Evolutionary conservation across 2,888 invertebrate species (phyloP), one percentile per base, ranked within the genome.

Genomic region (Sympetrum striolatum): DNA sequence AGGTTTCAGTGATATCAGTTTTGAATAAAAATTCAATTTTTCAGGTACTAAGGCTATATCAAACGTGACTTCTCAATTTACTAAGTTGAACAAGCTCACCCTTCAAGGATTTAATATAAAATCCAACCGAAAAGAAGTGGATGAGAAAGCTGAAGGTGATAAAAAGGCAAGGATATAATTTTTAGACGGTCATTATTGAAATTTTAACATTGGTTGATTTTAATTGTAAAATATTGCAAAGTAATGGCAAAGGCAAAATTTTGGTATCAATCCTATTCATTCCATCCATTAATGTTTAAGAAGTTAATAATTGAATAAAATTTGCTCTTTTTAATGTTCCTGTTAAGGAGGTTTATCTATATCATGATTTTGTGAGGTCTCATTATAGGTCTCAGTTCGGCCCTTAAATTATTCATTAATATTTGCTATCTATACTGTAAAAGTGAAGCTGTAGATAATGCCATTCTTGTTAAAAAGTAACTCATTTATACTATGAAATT

Each of bases 11-110:
- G 1, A 73, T 64, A 25, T 31, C 31, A 31, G 8, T 73, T 22
- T 31, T 73, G 3, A 73, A 31, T 25, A 4, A 14, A 2, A 31
- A 31, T 73, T 73, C 0, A 14, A 25, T 91, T 91, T 93, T 94
- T 91, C 93, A 96, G 98, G 98, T 92, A 96, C 97, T 14, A 98
- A 98, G 94, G 98, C 98, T 86, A 94, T 98, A 91, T 97, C 96
- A 91, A 98, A 98, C 93, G 96, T 98, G 95, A 96, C 97, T 0
- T 98, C 97, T 92, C 98, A 98, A 93, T 97, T 98, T 94, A 97
- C 97, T 91, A 98, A 97, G 93, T 94, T 98, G 73, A 97, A 97
- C 93, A 96, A 96, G 92, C 94, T 97, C 64, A 90, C 80, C 37
- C 81, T 90, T n/a, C 79, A 86, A 39, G 86, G 86, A 37, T 86